These are phyloP conservation scores for Geopemphigus sp. DNA, from an alignment of 1,140 invertebrate genomes.

Conservation along the genomic window DNA sequence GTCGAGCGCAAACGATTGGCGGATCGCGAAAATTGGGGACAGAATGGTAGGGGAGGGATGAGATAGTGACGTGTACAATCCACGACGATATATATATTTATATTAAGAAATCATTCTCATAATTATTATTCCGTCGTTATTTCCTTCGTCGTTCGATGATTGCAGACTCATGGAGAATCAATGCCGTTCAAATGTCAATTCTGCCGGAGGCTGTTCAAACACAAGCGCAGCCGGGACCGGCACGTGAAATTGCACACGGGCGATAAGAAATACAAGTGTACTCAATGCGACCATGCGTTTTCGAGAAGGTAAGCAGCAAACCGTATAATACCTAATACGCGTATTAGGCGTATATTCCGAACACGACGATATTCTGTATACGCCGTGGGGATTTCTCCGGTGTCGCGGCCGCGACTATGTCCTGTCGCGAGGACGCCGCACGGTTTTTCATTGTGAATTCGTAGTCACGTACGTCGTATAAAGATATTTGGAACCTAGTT, in stretches of 20 bases:
- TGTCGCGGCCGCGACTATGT: neutral
- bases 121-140: too few relatives aligned
- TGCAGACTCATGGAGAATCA: conserved; percentile 81
- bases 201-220: conserved; percentile 88
- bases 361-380: neutral
- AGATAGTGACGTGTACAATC: too few relatives aligned
- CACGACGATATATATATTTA: too few relatives aligned
- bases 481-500: conserved; percentile 38
- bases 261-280: conserved; percentile 89
- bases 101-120: too few relatives aligned
- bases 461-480: conserved; percentile 46
- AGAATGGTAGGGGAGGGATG: too few relatives aligned
- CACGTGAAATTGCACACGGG: conserved; percentile 94
- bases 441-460: conserved; percentile 38
- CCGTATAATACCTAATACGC: too few relatives aligned
- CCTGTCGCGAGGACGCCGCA: neutral
- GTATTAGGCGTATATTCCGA: too few relatives aligned
- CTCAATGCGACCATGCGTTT: conserved; percentile 87
- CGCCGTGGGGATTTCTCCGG: neutral
- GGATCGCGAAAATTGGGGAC: too few relatives aligned
- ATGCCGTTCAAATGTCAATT: conserved; percentile 87
- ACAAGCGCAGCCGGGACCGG: conserved; percentile 88
- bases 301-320: conserved; percentile 81
- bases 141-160: conserved; percentile 52
- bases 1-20: too few relatives aligned